Base-by-base conservation (phyloP, 53 echinoderm and acorn worm species). In the Holothuria scabra region DNA sequence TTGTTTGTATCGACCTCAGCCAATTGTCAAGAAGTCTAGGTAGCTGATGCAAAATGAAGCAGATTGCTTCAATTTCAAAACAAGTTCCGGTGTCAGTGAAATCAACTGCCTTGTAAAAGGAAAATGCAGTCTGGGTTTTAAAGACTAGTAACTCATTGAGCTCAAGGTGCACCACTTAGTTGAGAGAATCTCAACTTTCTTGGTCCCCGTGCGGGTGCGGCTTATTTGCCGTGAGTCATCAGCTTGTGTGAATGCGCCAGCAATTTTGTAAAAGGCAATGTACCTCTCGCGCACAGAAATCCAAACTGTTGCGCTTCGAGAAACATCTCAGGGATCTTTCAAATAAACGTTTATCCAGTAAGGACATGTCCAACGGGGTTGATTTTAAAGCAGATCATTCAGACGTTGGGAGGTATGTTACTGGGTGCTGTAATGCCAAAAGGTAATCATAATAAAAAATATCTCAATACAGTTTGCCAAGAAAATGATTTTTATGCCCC, bases 401-500 rank as follows among this genome's bases (percentile, higher is more conserved):
- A 83, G 23, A 31, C 81, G 8, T 49, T 86, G 20, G 49, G 71
- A 70, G 71, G 71, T 7, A 32, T 70, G 20, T 46, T 74, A 44
- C 41, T 74, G 4, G 74, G 74, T 11, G 74, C 74, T 44, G 74
- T 74, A 48, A 46, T 23, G 7, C 44, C 2, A 74, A 11, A 24
- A 61, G n/a, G n/a, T 89, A 91, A 74, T 89, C 10, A 88, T 20
- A 49, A 72, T 38, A 74, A 55, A 14, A 35, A 75, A 41, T 59
- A 81, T 10, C 10, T 46, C 29, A 23, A 89, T 91, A 93, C 81
- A 93, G 8, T 76, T 84, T 38, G 52, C 91, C 8, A 90, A 91
- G 78, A 95, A 95, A 85, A 86, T 88, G 89, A 86, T 88, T 21
- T 56, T 95, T 0, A 92, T 95, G 22, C n/a, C n/a, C n/a, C n/a